Evolutionary conservation across 2,888 invertebrate species (phyloP).

Genomic region (Heliconius ismenius): DNA sequence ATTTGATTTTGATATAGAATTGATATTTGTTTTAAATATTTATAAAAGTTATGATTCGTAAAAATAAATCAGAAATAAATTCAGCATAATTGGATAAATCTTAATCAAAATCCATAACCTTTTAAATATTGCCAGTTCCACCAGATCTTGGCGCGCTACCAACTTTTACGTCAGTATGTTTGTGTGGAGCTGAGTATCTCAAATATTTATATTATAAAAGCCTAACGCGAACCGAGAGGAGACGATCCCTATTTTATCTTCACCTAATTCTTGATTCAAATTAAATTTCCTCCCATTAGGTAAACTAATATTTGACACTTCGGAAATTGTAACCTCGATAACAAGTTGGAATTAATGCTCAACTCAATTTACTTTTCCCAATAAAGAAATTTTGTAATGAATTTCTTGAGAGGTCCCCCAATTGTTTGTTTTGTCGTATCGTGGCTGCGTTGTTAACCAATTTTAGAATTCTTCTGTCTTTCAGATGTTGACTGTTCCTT

Average conservation of each 20-base stretch:
- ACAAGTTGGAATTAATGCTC: conserved; percentile 45
- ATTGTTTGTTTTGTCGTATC: conserved; percentile 38
- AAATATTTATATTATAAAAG: conserved; percentile 37
- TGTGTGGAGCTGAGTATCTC: conserved; percentile 22
- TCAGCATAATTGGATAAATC: neutral
- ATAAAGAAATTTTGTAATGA: conserved; percentile 44
- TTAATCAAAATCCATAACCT: neutral
- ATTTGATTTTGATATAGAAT: neutral
- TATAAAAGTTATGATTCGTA: too few relatives aligned
- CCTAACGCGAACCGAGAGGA: conserved; percentile 30
- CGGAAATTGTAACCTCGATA: conserved; percentile 45
- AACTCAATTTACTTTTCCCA: conserved; percentile 44
- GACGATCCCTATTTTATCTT: conserved; percentile 36
- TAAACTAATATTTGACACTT: conserved; percentile 49
- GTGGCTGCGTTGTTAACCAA: conserved; percentile 18
- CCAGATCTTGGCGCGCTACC: conserved; percentile 1
- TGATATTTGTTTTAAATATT: neutral
- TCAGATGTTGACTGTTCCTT: neutral
- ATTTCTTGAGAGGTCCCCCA: conserved; percentile 38
- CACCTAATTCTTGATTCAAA: conserved; percentile 44
- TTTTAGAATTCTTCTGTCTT: neutral
- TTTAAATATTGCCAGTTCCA: conserved; percentile 2
- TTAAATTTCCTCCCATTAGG: conserved; percentile 46
- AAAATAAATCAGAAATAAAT: neutral
- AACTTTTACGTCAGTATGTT: conserved; percentile 11